Percentiles rank a stretch among this genome's conserved stretches.
Conservation (phyloP, 2,113 vertebrate species). For the Cyanoliseus patagonus region DNA sequence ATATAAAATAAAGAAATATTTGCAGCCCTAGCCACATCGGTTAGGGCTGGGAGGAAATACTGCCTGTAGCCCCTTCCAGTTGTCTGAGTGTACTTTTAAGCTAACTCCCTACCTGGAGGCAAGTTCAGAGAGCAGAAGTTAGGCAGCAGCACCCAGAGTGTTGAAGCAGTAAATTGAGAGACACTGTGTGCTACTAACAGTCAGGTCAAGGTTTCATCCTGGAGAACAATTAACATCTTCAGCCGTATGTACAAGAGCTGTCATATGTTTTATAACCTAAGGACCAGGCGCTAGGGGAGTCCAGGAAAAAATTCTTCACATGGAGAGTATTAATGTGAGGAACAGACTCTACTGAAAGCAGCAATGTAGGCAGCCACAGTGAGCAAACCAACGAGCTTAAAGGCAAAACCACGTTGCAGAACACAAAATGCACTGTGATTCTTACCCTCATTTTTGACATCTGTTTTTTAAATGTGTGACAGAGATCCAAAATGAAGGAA, state of each 20-base stretch:
- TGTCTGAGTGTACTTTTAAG: not conserved
- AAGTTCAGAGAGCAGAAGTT: not conserved
- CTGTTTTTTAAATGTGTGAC: not conserved
- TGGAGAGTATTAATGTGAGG: conserved; percentile 16
- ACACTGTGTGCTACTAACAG: not conserved
- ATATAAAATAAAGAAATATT: conserved; percentile 3
- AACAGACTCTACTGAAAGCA: not conserved
- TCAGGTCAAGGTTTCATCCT: not conserved
- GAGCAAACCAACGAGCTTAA: not conserved
- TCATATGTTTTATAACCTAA: not conserved
- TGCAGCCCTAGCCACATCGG: rapidly evolving
- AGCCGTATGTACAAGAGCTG: not conserved
- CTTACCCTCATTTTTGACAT: not conserved
- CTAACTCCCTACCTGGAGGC: not conserved
- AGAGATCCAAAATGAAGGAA: not conserved
- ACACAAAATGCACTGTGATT: not conserved
- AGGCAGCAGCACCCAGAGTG: not conserved
- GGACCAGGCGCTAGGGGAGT: not conserved
- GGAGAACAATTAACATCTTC: not conserved
- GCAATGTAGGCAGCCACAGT: not conserved
- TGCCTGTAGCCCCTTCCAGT: not conserved
- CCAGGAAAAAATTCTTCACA: conserved; percentile 29
- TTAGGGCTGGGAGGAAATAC: not conserved
- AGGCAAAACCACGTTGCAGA: not conserved
- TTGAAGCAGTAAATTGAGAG: not conserved